Conservation (phyloP, 2,888 invertebrate species). For the Neoitamus cyanurus region DNA sequence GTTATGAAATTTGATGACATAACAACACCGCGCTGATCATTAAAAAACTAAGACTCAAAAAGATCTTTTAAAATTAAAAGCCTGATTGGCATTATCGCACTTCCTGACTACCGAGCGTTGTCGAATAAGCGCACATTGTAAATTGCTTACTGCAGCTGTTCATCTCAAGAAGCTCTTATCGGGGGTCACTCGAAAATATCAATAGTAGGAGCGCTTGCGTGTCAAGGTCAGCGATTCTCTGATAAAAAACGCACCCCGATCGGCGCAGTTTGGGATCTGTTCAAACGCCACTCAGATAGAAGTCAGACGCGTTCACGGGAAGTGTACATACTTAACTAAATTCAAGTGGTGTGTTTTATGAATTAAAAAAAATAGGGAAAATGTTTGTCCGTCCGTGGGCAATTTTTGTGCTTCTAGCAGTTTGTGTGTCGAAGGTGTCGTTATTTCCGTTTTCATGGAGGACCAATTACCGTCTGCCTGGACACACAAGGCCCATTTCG, state of each 20-base stretch:
- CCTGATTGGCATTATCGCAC: neutral
- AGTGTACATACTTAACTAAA: neutral
- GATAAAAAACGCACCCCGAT: neutral
- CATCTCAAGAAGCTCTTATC: neutral
- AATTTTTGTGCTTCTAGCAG: neutral
- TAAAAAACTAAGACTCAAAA: neutral
- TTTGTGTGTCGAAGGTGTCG: neutral
- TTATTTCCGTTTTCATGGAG: neutral
- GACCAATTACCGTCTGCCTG: neutral
- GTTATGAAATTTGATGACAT: neutral
- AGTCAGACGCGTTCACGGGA: neutral
- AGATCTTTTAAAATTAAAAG: neutral
- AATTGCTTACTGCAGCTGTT: neutral
- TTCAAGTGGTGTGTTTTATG: neutral
- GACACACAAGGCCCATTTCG: conserved; percentile 3
- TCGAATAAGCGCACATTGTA: neutral
- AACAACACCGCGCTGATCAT: neutral
- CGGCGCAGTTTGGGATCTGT: neutral
- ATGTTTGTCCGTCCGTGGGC: neutral
- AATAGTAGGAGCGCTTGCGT: neutral
- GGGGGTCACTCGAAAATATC: neutral
- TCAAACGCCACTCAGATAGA: neutral
- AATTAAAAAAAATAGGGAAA: neutral
- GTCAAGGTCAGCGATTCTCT: neutral
- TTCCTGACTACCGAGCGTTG: neutral